Evolutionary conservation across 2,113 vertebrate genomes (phyloP).

Genomic region (human): GRCh38 chr7:36083501-36084000

Average conservation of each 20-base stretch:
- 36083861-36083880: background rate
- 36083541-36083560: too few species aligned
- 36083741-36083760: background rate
- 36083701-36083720: background rate
- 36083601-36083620: too few species aligned
- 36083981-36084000: slow-evolving; percentile 1
- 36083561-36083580: too few species aligned
- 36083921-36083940: background rate
- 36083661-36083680: background rate
- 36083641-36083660: background rate
- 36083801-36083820: background rate
- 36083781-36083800: background rate
- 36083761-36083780: background rate
- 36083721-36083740: background rate
- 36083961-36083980: background rate
- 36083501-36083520: too few species aligned
- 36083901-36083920: background rate
- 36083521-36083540: too few species aligned
- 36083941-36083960: background rate
- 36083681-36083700: background rate
- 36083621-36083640: too few species aligned
- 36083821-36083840: background rate
- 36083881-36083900: background rate
- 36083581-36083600: too few species aligned
- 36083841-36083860: background rate